These are phyloP conservation scores for Meteorus cinctellus DNA, from an alignment of 2,888 invertebrate genomes.

Conservation along the genomic window DNA sequence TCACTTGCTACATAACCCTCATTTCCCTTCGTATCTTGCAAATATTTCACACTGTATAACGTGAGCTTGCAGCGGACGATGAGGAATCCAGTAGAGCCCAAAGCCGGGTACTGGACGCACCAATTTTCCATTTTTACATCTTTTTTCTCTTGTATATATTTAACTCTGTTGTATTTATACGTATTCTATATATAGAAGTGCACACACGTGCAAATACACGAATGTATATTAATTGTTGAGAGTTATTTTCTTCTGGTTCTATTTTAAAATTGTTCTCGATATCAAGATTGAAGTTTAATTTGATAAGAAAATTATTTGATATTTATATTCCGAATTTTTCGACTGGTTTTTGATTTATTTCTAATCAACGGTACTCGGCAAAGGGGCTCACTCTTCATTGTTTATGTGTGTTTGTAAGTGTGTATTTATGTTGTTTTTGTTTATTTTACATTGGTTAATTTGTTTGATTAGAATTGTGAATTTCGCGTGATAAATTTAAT, in stretches of 20 bases:
- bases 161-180: not conserved
- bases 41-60: not conserved
- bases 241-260: not conserved
- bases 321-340: too few species aligned
- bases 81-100: slow-evolving; percentile 58
- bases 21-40: slow-evolving; percentile 26
- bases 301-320: too few species aligned
- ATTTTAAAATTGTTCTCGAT: not conserved
- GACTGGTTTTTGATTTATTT: not conserved
- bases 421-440: not conserved
- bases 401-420: not conserved
- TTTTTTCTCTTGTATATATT: not conserved
- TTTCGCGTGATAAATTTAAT: too few species aligned
- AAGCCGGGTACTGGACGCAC: slow-evolving; percentile 57
- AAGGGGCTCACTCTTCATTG: slow-evolving; percentile 7
- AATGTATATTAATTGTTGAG: not conserved
- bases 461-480: too few species aligned
- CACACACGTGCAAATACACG: not conserved
- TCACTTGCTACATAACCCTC: slow-evolving; percentile 42
- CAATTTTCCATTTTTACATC: slow-evolving; percentile 24
- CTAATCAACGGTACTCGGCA: not conserved
- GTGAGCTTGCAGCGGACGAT: not conserved
- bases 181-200: not conserved
- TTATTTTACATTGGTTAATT: not conserved
- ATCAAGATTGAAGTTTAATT: not conserved